A percentile compares a stretch with the other conserved stretches of the same genome.
phyloP scores from a whole-genome alignment of 1,140 invertebrate species.

The Drosophila nasuta region DNA sequence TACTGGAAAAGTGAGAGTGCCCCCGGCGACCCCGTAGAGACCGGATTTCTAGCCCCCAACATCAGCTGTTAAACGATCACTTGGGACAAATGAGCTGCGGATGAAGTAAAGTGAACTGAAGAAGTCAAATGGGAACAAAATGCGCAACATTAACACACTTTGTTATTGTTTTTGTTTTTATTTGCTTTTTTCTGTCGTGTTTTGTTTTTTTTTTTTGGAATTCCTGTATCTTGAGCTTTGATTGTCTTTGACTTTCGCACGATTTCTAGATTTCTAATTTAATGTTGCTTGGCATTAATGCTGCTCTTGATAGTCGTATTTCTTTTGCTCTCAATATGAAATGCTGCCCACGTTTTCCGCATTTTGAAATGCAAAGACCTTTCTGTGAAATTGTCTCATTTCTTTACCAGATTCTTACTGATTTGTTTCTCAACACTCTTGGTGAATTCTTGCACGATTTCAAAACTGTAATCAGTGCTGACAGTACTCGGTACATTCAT shows the following conservation, averaged over 20 bases:
- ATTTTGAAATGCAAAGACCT: constrained; percentile 54
- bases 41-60: neutral
- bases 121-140: constrained; percentile 37
- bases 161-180: constrained; percentile 20
- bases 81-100: constrained; percentile 33
- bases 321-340: constrained; percentile 25
- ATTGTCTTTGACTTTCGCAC: constrained; percentile 62
- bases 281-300: constrained; percentile 28
- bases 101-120: constrained; percentile 46
- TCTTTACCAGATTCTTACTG: constrained; percentile 37
- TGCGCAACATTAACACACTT: constrained; percentile 51
- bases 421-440: constrained; percentile 39
- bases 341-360: constrained; percentile 56
- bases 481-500: constrained; percentile 10
- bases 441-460: constrained; percentile 56
- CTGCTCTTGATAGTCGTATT: constrained; percentile 27
- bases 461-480: neutral
- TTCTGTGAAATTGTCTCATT: constrained; percentile 32
- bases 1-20: constrained; percentile 54
- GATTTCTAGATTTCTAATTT: constrained; percentile 81
- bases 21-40: constrained; percentile 14
- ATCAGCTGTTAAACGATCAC: constrained; percentile 31
- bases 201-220: constrained; percentile 17
- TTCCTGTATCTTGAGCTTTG: constrained; percentile 23
- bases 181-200: neutral